phyloP scores from a whole-genome alignment of 1,140 invertebrate species.

The Palaemon carinicauda region DNA sequence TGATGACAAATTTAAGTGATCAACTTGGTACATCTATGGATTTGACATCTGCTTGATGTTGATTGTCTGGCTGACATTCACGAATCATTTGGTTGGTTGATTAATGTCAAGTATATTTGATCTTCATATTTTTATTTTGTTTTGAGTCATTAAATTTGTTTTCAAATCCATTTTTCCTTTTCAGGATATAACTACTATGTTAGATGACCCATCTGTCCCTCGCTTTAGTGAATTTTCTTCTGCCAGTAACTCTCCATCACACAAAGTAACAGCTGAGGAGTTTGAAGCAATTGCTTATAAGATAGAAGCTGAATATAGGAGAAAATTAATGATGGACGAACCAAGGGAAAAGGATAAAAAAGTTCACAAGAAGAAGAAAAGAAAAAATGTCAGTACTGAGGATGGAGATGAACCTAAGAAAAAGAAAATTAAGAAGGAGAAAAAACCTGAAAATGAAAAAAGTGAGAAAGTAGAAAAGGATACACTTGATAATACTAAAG shows the following conservation, averaged over 20 bases:
- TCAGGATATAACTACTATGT: conserved; percentile 85
- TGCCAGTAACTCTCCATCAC: conserved; percentile 66
- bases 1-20: too few species aligned
- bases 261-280: conserved; percentile 67
- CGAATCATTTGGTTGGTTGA: too few species aligned
- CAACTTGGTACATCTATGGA: too few species aligned
- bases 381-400: conserved; percentile 42
- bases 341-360: conserved; percentile 58
- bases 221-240: conserved; percentile 77
- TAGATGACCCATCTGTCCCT: conserved; percentile 77
- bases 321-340: conserved; percentile 63
- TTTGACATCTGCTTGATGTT: too few species aligned
- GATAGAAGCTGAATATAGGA: conserved; percentile 65
- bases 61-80: too few species aligned
- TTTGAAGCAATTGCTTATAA: conserved; percentile 65
- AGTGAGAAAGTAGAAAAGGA: conserved; percentile 35
- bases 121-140: neutral
- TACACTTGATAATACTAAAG: conserved; percentile 52
- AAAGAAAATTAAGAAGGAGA: conserved; percentile 53
- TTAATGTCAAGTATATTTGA: neutral
- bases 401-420: conserved; percentile 53
- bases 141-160: neutral
- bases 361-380: conserved; percentile 47
- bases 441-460: conserved; percentile 45
- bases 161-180: neutral